A percentile compares a stretch with the other conserved stretches of the same genome.
These are phyloP conservation scores for Harpagoxenus sublaevis DNA, from an alignment of 2,888 invertebrate genomes.

Conservation along the genomic window DNA sequence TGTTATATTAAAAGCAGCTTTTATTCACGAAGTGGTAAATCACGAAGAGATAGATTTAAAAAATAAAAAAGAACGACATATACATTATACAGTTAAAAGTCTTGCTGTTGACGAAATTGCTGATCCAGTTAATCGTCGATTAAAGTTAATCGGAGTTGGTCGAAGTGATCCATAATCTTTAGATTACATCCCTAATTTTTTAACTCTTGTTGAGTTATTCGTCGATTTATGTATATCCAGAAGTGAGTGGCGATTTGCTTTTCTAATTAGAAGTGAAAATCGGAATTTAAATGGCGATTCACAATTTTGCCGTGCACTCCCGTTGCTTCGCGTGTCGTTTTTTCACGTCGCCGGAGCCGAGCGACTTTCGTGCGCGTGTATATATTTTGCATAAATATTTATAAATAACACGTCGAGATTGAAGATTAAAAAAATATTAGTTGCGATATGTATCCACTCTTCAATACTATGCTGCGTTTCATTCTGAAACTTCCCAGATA, in stretches of 20 bases:
- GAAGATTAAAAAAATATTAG: neutral
- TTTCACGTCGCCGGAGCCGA: neutral
- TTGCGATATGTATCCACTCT: slow-evolving; percentile 24
- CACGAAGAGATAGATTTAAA: too few relatives aligned
- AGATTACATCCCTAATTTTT: neutral
- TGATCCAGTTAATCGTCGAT: too few relatives aligned
- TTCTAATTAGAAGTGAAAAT: slow-evolving; percentile 48
- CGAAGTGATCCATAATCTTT: neutral
- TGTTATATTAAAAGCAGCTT: too few relatives aligned
- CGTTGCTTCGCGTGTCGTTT: neutral
- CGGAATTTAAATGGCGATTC: slow-evolving; percentile 36
- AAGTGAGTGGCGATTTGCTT: slow-evolving; percentile 32
- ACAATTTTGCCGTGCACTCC: neutral
- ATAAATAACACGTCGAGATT: neutral
- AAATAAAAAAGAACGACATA: too few relatives aligned
- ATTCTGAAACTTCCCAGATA: slow-evolving; percentile 45
- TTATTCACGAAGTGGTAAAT: too few relatives aligned
- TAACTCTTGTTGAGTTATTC: neutral
- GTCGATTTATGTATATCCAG: neutral
- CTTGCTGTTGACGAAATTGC: too few relatives aligned
- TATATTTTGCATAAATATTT: neutral
- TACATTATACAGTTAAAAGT: too few relatives aligned
- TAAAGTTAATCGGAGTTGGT: too few relatives aligned
- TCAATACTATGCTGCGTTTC: slow-evolving; percentile 32
- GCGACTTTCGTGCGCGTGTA: neutral